These are phyloP conservation scores for Leptopilina drosophilae DNA, from an alignment of 2,888 invertebrate genomes.

Conservation along the genomic window DNA sequence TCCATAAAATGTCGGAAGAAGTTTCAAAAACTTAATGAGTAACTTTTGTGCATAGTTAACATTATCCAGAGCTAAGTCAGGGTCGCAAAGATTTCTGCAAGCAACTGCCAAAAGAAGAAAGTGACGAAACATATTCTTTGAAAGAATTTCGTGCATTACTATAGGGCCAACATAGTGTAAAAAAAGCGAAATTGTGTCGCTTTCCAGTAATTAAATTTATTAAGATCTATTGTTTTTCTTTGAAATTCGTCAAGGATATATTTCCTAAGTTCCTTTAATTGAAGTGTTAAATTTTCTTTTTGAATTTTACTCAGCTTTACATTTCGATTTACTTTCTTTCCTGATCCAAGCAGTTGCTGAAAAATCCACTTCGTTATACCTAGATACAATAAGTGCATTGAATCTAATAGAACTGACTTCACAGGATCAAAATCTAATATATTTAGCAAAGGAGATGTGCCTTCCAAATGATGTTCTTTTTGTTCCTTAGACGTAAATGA, in stretches of 20 bases:
- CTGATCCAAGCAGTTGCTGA: conserved; percentile 36
- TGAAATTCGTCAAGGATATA: conserved; percentile 57
- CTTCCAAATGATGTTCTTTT: too few species aligned
- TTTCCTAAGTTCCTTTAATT: conserved; percentile 9
- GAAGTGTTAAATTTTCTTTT: conserved; percentile 10
- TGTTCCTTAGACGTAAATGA: too few species aligned
- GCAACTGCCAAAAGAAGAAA: conserved; percentile 50
- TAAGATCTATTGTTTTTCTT: conserved; percentile 52
- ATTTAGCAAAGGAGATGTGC: too few species aligned
- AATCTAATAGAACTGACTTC: too few species aligned
- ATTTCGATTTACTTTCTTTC: conserved; percentile 2
- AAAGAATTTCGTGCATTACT: neutral
- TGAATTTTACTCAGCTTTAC: neutral
- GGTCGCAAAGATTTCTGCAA: conserved; percentile 46
- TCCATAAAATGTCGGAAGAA: too few species aligned
- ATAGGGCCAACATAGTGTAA: conserved; percentile 45
- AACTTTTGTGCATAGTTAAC: too few species aligned
- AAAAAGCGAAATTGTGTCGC: conserved; percentile 57
- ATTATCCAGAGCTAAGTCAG: conserved; percentile 17
- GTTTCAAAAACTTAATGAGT: too few species aligned
- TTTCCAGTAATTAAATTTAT: conserved; percentile 52
- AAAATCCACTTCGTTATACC: conserved; percentile 43
- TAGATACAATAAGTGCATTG: conserved; percentile 37
- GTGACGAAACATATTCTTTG: conserved; percentile 49
- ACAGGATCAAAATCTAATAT: too few species aligned